Evolutionary conservation across 2,113 vertebrate genomes (phyloP).

Genomic region (Erythrocercus mccallii): DNA sequence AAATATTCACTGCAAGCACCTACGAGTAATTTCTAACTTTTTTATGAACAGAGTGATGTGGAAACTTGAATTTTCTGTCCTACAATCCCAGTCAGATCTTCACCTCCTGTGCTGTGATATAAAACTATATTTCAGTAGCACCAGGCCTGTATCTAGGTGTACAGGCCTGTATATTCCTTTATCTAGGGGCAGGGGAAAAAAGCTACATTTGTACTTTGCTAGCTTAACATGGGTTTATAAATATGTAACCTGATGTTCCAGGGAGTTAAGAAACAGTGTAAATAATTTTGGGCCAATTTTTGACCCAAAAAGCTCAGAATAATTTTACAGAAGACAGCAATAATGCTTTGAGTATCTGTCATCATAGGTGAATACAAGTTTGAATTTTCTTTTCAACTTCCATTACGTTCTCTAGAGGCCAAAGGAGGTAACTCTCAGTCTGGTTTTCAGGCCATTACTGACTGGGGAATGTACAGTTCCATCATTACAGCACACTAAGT

Average conservation of each 20-base stretch:
- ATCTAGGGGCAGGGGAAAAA: not conserved
- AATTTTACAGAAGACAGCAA: not conserved
- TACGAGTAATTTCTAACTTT: not conserved
- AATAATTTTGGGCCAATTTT: not conserved
- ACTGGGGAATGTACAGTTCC: not conserved
- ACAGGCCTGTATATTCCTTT: not conserved
- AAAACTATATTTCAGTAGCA: not conserved
- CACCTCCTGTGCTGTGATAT: not conserved
- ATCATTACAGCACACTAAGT: not conserved
- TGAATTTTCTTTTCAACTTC: not conserved
- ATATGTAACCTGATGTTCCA: not conserved
- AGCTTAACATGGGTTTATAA: not conserved
- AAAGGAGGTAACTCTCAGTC: not conserved
- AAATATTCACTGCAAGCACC: not conserved
- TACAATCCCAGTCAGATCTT: not conserved
- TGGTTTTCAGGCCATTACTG: not conserved
- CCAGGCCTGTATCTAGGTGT: not conserved
- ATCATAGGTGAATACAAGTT: not conserved
- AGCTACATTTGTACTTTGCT: not conserved
- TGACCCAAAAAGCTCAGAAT: not conserved
- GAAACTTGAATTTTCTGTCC: not conserved
- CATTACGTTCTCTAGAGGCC: not conserved
- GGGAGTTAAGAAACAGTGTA: fast-evolving
- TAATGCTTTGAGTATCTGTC: not conserved
- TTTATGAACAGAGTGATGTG: not conserved